Evolutionary conservation across 2,113 vertebrate species (phyloP).

Genomic region (Porphyrio hochstetteri): DNA sequence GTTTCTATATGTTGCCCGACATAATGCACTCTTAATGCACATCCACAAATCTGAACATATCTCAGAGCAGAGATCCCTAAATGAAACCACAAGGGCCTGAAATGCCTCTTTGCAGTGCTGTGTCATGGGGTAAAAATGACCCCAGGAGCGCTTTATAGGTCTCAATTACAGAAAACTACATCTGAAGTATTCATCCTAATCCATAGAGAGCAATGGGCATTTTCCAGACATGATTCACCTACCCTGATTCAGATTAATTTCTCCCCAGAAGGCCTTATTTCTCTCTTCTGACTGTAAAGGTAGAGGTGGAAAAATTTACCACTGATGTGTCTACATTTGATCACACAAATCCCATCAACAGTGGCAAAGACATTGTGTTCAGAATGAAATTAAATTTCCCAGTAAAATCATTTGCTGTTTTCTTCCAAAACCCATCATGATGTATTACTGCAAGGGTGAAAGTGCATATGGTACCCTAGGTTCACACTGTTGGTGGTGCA

Average conservation of each 20-base stretch:
- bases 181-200: neutral
- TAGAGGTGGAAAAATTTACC: neutral
- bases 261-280: conserved; percentile 19
- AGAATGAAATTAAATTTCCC: neutral
- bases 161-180: conserved; percentile 3
- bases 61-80: neutral
- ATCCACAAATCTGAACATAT: neutral
- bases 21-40: neutral
- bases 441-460: neutral
- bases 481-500: neutral
- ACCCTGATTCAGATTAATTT: neutral
- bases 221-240: conserved; percentile 21
- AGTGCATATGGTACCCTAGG: rapidly evolving
- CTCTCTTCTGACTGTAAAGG: neutral
- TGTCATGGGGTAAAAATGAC: neutral
- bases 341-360: neutral
- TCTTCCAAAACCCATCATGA: neutral
- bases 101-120: neutral
- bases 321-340: neutral
- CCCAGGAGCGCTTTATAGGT: neutral
- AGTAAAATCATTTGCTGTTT: neutral
- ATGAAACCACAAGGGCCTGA: neutral
- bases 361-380: neutral
- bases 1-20: neutral
- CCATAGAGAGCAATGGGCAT: neutral